phyloP scores from a whole-genome alignment of 2,888 invertebrate species.

The Orthosia cruda region DNA sequence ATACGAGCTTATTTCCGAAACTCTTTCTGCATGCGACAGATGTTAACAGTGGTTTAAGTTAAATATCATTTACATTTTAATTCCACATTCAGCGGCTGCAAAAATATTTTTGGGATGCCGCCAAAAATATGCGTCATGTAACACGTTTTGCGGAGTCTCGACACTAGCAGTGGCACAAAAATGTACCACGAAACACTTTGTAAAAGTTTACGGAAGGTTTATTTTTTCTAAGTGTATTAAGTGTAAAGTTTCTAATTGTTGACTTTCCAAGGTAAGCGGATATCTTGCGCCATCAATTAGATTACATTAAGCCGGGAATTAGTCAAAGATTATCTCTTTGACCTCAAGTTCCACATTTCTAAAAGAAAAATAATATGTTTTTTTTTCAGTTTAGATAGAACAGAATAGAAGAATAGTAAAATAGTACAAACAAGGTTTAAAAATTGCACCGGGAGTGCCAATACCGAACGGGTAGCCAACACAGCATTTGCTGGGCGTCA shows the following conservation, averaged over 20 bases:
- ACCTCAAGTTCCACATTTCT: constrained; percentile 27
- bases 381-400: too few species aligned
- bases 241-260: constrained; percentile 35
- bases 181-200: constrained; percentile 27
- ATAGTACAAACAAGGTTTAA: too few species aligned
- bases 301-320: constrained; percentile 58
- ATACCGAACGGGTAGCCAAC: too few species aligned
- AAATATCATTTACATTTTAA: constrained; percentile 3
- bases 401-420: too few species aligned
- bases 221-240: constrained; percentile 36
- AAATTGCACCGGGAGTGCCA: too few species aligned
- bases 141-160: constrained; percentile 15
- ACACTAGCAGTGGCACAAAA: neutral
- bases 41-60: constrained; percentile 6
- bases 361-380: too few species aligned
- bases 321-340: constrained; percentile 42
- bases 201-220: constrained; percentile 34
- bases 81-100: neutral
- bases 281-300: constrained; percentile 56
- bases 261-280: constrained; percentile 51
- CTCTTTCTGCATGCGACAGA: neutral
- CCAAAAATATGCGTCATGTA: constrained; percentile 27
- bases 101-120: constrained; percentile 22
- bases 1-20: neutral
- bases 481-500: too few species aligned